phyloP scores from a whole-genome alignment of 2,113 vertebrate species.

The Tragulus kanchil region DNA sequence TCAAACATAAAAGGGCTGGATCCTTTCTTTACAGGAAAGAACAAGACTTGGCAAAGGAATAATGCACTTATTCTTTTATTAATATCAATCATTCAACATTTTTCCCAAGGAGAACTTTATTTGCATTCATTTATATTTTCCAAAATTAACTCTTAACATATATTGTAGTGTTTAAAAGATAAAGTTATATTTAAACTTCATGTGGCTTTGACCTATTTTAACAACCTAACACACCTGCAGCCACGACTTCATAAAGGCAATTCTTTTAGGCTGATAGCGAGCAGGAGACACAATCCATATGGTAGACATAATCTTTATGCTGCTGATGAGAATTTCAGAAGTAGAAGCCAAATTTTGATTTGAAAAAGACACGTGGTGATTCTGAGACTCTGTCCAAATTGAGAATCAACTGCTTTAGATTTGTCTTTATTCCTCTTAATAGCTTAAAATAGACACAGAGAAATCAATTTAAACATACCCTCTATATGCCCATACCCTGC shows the following conservation, averaged over 20 bases:
- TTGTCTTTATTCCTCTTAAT: slow-evolving; percentile 14
- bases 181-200: background rate
- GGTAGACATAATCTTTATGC: background rate
- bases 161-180: background rate
- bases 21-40: background rate
- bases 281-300: background rate
- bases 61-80: background rate
- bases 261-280: background rate
- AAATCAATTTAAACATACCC: background rate
- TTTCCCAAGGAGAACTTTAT: background rate
- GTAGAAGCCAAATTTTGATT: background rate
- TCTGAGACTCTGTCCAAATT: background rate
- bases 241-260: background rate
- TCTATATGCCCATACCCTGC: background rate
- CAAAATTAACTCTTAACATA: background rate
- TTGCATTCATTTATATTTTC: slow-evolving; percentile 21
- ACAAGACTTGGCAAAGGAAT: background rate
- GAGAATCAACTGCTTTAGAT: background rate
- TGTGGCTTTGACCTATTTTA: background rate
- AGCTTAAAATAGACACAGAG: background rate
- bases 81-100: background rate
- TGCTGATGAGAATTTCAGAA: slow-evolving; percentile 44
- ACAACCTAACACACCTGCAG: background rate
- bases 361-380: background rate
- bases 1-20: background rate